Evolutionary conservation across 37 sponge, comb jelly and placozoan species (phyloP).

Genomic region (Aplysina aerophoba): DNA sequence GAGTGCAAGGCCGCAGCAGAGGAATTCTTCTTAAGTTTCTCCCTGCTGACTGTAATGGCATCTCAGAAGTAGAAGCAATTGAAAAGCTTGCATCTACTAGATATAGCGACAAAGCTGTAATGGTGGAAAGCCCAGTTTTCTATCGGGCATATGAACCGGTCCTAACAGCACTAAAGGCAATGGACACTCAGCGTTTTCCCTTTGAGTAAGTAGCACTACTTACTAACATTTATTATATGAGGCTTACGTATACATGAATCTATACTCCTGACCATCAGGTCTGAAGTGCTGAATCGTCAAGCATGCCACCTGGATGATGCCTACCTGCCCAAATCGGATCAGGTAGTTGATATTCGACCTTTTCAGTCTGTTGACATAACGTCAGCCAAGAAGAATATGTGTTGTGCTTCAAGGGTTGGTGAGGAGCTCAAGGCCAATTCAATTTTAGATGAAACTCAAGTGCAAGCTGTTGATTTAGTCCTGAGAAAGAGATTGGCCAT

Average conservation of each 20-base stretch:
- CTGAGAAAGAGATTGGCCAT: conserved; percentile 36
- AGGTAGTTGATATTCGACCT: neutral
- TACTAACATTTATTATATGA: too few relatives aligned
- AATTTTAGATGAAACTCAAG: conserved; percentile 41
- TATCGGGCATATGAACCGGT: conserved; percentile 61
- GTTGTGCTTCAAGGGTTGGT: neutral
- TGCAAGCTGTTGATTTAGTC: conserved; percentile 36
- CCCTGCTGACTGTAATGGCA: neutral
- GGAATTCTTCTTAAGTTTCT: conserved; percentile 1
- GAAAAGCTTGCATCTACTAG: neutral
- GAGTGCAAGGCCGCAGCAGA: too few relatives aligned
- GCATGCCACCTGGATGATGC: neutral
- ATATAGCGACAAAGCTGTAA: neutral
- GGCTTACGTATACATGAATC: too few relatives aligned
- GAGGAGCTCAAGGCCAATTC: neutral
- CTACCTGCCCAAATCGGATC: neutral
- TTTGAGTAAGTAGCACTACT: conserved; percentile 30
- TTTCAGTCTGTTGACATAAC: neutral
- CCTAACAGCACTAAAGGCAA: conserved; percentile 38
- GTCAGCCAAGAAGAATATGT: neutral
- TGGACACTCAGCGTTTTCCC: conserved; percentile 31
- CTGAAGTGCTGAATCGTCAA: neutral
- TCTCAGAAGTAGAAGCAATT: neutral
- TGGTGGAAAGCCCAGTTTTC: conserved; percentile 65
- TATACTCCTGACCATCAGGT: neutral